Evolutionary conservation across 2,797 vertebrate species (phyloP), one percentile per base, ranked within the genome.

Genomic region (Xenopus petersii): DNA sequence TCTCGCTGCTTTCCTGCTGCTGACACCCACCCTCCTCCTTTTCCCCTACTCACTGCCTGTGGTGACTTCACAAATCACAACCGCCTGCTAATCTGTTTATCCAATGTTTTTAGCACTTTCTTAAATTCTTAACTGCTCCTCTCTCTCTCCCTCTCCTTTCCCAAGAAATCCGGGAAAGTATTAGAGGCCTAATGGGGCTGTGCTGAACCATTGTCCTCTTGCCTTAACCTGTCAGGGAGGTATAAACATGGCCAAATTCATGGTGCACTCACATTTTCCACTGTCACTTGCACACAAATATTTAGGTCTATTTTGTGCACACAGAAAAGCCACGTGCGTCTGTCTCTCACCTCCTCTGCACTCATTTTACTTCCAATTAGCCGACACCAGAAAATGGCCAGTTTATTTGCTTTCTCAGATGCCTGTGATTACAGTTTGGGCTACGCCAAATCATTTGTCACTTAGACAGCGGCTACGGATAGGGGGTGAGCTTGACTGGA

Each of bases 51-150:
- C 58, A 61, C 16, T 55, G 75, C 48, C 75, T 59, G 66, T 36
- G 54, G 71, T 72, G 58, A 33, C 70, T 63, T 77, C 75, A 63
- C 65, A 73, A 63, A 64, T 78, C 65, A 69, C 70, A 73, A 58
- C 58, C 46, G 65, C 42, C 71, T 17, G 60, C 49, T 79, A 74
- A 79, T 79, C 71, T 79, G 76, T 73, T 79, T 79, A 74, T 74
- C 73, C 66, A 79, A 64, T 60, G 66, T 65, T 73, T 62, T 74
- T 60, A 74, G 71, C 66, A 79, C 76, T 79, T 79, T 77, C 75
- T 62, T 72, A 54, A 58, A 71, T 73, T 73, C 71, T 60, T 73
- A 16, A 59, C 68, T 60, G 17, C 30, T 42, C 36, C 36, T 60
- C 42, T 36, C 12, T 17, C 15, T 51, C 30, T 30, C 2, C 26